These are phyloP conservation scores for Jacana jacana DNA, from an alignment of 2,113 vertebrate genomes.

Conservation along the genomic window DNA sequence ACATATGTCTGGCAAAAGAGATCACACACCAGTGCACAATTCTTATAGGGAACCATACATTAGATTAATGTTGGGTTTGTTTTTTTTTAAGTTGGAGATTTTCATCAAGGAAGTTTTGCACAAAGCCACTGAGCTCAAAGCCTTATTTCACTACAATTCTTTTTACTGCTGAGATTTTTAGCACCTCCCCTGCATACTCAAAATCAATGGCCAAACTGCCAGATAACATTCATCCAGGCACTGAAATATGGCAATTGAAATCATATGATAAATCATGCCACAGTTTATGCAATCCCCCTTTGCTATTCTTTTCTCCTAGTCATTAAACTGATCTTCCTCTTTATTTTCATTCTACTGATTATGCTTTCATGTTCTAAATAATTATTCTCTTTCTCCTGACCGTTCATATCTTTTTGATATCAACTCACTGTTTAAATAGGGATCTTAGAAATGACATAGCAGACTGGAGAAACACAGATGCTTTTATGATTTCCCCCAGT, in stretches of 20 bases:
- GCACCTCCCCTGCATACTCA: background rate
- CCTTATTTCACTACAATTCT: background rate
- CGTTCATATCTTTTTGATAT: background rate
- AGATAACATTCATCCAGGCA: background rate
- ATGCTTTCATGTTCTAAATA: background rate
- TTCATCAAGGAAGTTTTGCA: background rate
- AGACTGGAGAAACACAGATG: background rate
- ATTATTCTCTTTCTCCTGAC: background rate
- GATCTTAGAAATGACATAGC: background rate
- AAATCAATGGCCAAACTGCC: background rate
- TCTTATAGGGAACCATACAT: background rate
- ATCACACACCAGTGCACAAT: background rate
- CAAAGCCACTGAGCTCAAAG: background rate
- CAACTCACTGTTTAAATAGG: background rate
- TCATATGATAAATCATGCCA: background rate
- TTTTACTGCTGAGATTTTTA: background rate
- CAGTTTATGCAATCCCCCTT: background rate
- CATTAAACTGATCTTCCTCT: background rate
- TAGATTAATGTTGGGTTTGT: background rate
- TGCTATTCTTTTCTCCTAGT: background rate
- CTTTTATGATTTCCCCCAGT: background rate
- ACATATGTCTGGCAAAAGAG: background rate
- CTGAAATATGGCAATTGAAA: background rate
- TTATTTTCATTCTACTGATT: background rate
- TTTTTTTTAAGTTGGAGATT: background rate